Evolutionary conservation across 2,888 invertebrate genomes (phyloP).

Genomic region (Griposia aprilina): DNA sequence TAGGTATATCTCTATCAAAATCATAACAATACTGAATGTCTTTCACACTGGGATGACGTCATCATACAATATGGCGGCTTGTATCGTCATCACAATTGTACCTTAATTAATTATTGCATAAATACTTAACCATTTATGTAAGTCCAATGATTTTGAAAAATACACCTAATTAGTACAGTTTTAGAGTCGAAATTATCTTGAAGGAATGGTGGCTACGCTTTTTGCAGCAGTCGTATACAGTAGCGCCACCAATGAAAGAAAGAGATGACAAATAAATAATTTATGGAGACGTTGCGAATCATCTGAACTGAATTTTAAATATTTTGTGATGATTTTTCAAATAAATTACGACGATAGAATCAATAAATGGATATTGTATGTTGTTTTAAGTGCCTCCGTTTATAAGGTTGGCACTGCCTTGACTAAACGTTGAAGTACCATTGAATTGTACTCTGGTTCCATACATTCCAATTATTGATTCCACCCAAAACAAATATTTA

Average conservation of each 20-base stretch:
- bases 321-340: slow-evolving; percentile 6
- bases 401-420: neutral
- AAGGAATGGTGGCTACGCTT: slow-evolving; percentile 64
- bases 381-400: neutral
- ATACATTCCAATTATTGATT: slow-evolving; percentile 6
- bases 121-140: slow-evolving; percentile 62
- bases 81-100: slow-evolving; percentile 55
- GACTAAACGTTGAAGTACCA: neutral
- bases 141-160: slow-evolving; percentile 61
- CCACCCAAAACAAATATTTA: slow-evolving; percentile 40
- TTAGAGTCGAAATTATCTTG: slow-evolving; percentile 49
- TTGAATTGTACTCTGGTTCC: neutral
- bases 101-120: slow-evolving; percentile 69
- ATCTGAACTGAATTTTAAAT: slow-evolving; percentile 54
- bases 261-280: slow-evolving; percentile 44
- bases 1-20: slow-evolving; percentile 57
- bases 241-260: slow-evolving; percentile 57
- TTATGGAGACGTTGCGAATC: slow-evolving; percentile 60
- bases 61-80: slow-evolving; percentile 60
- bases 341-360: slow-evolving; percentile 25
- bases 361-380: slow-evolving; percentile 7
- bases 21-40: slow-evolving; percentile 62
- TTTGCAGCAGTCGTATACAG: slow-evolving; percentile 67
- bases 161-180: slow-evolving; percentile 55
- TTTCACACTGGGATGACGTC: slow-evolving; percentile 50